Evolutionary conservation across 2,888 invertebrate genomes (phyloP).

Genomic region (Matsumyia berberina): DNA sequence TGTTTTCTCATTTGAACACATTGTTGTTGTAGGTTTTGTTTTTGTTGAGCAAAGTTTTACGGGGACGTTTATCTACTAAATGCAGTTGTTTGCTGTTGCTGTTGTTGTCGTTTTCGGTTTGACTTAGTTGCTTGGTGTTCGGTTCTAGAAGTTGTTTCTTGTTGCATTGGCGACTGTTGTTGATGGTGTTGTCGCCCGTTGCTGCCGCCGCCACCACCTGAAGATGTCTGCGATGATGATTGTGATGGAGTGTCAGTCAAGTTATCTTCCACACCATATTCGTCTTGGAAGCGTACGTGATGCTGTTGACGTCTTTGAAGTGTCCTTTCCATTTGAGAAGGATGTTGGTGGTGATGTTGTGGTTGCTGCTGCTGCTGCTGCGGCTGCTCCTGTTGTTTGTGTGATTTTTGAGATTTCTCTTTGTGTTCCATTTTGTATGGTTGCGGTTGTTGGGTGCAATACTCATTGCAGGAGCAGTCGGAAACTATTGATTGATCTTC

Average conservation of each 20-base stretch:
- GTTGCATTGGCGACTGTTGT: conserved; percentile 42
- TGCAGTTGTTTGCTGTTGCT: conserved; percentile 57
- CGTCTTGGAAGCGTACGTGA: conserved; percentile 72
- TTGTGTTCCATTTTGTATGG: conserved; percentile 25
- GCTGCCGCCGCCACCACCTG: conserved; percentile 56
- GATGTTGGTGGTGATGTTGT: conserved; percentile 43
- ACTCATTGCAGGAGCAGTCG: conserved; percentile 72
- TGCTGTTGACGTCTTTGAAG: conserved; percentile 70
- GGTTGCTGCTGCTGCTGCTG: conserved; percentile 2
- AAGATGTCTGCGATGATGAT: conserved; percentile 71
- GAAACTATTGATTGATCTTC: conserved; percentile 72
- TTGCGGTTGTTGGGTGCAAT: conserved; percentile 31
- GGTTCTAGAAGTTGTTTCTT: conserved; percentile 73
- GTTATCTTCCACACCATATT: conserved; percentile 61
- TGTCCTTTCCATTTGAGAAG: conserved; percentile 61
- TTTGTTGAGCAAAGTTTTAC: conserved; percentile 36
- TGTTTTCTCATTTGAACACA: conserved; percentile 42
- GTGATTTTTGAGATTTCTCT: conserved; percentile 41
- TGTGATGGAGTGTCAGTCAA: conserved; percentile 72
- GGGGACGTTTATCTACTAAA: conserved; percentile 71
- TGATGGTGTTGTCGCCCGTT: conserved; percentile 29
- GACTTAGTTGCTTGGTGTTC: conserved; percentile 71
- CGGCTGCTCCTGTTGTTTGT: conserved; percentile 23
- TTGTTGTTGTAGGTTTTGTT: conserved; percentile 13
- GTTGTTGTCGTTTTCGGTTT: conserved; percentile 64